phyloP scores from a whole-genome alignment of 1,140 invertebrate genomes.

The Solenopsis invicta region DNA sequence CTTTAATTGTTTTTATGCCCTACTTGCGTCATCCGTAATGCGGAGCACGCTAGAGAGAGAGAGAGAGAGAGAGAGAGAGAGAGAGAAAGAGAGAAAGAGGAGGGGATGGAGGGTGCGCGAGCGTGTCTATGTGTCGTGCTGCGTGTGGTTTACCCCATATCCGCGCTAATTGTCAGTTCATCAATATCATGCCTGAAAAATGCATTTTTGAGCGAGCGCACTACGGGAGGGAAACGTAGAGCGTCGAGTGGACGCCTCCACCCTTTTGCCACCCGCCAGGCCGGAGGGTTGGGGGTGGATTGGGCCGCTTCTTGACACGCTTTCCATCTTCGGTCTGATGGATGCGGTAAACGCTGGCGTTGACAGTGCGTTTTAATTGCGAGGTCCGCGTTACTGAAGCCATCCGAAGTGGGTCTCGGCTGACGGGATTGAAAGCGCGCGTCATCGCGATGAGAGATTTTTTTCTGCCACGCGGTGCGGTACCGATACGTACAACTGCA shows the following conservation, averaged over 20 bases:
- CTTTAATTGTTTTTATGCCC: conserved; percentile 18
- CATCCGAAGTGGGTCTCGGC: conserved; percentile 50
- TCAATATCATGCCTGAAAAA: conserved; percentile 63
- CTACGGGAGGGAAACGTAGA: not conserved
- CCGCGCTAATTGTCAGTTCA: conserved; percentile 62
- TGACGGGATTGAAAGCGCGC: conserved; percentile 62
- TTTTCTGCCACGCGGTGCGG: not conserved
- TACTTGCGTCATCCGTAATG: conserved; percentile 18
- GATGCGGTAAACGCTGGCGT: conserved; percentile 64
- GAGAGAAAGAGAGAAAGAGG: not conserved
- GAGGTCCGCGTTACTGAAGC: conserved; percentile 62
- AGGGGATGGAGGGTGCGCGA: not conserved
- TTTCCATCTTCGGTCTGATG: conserved; percentile 65
- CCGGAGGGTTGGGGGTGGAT: not conserved
- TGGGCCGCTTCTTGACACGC: conserved; percentile 56
- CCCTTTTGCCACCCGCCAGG: conserved; percentile 42
- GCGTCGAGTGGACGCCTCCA: conserved; percentile 53
- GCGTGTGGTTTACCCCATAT: conserved; percentile 45
- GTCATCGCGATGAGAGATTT: conserved; percentile 58
- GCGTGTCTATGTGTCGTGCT: not conserved
- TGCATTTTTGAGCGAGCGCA: conserved; percentile 57
- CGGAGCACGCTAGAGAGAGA: not conserved
- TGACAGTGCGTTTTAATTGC: conserved; percentile 64
- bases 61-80: not conserved
- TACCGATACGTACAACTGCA: too few relatives aligned